These are phyloP conservation scores for Apamea epomidion DNA, from an alignment of 2,888 invertebrate genomes.

Conservation along the genomic window DNA sequence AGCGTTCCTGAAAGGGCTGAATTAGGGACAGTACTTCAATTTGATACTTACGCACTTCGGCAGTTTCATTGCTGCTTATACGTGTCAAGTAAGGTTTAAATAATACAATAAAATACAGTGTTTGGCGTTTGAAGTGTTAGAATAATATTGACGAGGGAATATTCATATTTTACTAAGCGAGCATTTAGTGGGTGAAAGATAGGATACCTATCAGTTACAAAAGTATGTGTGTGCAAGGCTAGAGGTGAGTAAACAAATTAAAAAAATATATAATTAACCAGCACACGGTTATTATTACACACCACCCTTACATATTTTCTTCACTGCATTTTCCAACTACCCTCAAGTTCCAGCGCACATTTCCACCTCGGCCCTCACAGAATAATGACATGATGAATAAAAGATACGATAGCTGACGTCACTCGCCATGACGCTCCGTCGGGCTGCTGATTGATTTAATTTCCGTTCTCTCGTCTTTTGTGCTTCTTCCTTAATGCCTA, in stretches of 20 bases:
- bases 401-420: constrained; percentile 52
- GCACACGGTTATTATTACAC: not conserved
- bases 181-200: not conserved
- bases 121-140: not conserved
- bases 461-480: constrained; percentile 63
- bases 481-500: constrained; percentile 54
- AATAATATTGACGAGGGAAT: not conserved
- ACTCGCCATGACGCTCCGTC: constrained; percentile 41
- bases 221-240: not conserved
- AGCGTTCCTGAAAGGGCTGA: constrained; percentile 24
- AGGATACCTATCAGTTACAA: not conserved
- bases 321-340: not conserved
- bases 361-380: not conserved
- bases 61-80: not conserved
- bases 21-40: constrained; percentile 40
- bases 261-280: not conserved
- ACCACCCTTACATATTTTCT: not conserved
- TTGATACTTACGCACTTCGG: constrained; percentile 19
- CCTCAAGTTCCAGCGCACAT: constrained; percentile 3
- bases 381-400: constrained; percentile 55
- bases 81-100: not conserved
- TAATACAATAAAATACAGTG: not conserved
- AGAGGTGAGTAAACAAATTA: not conserved
- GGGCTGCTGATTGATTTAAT: constrained; percentile 71
- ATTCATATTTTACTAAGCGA: not conserved